These are phyloP conservation scores for Numida meleagris DNA, from an alignment of 2,113 vertebrate species.

Conservation along the genomic window DNA sequence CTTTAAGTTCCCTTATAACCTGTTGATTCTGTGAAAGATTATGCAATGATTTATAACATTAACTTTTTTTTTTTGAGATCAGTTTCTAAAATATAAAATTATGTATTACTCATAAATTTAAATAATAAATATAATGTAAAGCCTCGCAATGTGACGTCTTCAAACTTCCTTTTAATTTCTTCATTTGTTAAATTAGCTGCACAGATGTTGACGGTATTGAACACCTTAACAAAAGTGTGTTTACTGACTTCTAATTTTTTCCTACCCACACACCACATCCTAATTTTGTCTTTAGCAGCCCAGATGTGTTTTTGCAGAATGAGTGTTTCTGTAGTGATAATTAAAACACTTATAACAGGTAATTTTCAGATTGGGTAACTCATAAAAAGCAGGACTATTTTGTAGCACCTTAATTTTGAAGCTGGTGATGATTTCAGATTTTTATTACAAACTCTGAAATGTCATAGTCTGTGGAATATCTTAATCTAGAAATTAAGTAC, in stretches of 20 bases:
- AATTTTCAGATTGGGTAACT: constrained; percentile 33
- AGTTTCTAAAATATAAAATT: not conserved
- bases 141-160: not conserved
- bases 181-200: constrained; percentile 12
- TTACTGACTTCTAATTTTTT: constrained; percentile 71
- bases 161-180: not conserved
- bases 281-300: constrained; percentile 57
- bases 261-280: constrained; percentile 20
- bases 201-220: constrained; percentile 33
- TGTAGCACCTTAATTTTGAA: not conserved
- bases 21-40: not conserved
- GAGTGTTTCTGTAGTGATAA: constrained; percentile 40
- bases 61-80: not conserved
- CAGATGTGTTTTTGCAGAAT: constrained; percentile 50
- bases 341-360: constrained; percentile 16
- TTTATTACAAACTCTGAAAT: not conserved
- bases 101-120: not conserved
- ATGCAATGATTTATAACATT: not conserved
- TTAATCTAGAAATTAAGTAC: not conserved
- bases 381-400: not conserved
- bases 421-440: not conserved
- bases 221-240: constrained; percentile 43
- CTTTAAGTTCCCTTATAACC: not conserved
- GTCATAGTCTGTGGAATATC: not conserved
- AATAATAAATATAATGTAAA: not conserved